phyloP scores from a whole-genome alignment of 2,113 vertebrate genomes.

The Rostratula benghalensis region DNA sequence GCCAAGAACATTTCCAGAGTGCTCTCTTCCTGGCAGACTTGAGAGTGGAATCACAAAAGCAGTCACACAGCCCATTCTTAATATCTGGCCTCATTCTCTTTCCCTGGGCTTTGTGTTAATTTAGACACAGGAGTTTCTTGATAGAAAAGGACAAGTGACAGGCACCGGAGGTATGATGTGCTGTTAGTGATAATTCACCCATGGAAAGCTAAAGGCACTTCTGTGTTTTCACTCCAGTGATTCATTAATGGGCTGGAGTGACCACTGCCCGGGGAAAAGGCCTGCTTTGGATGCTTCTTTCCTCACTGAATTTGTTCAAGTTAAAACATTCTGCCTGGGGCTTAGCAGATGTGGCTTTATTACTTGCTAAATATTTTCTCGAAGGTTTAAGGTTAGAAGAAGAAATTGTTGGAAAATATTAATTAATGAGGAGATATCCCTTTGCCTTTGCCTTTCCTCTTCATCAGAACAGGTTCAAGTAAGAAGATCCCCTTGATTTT shows the following conservation, averaged over 20 bases:
- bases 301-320: neutral
- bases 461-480: neutral
- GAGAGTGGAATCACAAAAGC: conserved; percentile 1
- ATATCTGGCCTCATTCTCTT: neutral
- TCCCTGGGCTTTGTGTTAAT: neutral
- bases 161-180: neutral
- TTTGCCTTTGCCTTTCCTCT: neutral
- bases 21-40: neutral
- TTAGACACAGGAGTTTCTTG: neutral
- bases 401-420: neutral
- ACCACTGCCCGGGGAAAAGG: neutral
- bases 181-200: neutral
- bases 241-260: neutral
- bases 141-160: conserved; percentile 4
- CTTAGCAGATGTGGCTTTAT: neutral
- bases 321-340: neutral
- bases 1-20: neutral
- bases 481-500: neutral
- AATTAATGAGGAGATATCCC: neutral
- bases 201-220: neutral
- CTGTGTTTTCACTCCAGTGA: neutral
- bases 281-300: neutral
- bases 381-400: neutral
- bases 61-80: neutral
- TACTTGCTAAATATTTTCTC: neutral